Evolutionary conservation across 2,797 vertebrate genomes (phyloP), one percentile per base, ranked within the genome.

Genomic region (Thripadectes ignobilis): DNA sequence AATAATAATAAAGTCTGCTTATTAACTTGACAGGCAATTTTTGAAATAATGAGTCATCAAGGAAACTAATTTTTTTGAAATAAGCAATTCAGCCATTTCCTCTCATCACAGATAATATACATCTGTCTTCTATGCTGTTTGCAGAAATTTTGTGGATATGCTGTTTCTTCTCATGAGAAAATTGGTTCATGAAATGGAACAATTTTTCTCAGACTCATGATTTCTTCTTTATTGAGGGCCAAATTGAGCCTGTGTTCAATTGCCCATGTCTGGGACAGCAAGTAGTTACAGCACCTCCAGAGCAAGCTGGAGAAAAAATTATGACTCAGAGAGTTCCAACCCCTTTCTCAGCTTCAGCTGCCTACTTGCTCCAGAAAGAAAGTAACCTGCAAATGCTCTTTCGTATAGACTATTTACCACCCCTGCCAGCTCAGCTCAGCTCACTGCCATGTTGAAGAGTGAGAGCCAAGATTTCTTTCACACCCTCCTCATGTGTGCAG

Each of bases 141-240:
- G 96, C 62, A 93, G 94, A 97, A 96, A 96, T 95, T 95, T 86
- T 95, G 94, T 93, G 72, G 90, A 92, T 95, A 93, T 92, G 78
- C 92, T 93, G 66, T 94, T 92, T 94, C 95, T 97, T 96, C 95
- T 93, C 85, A 95, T 94, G 86, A 96, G 96, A 95, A 97, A 95
- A 96, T 96, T 96, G 80, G 63, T 95, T 91, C 91, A 29, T 85
- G 74, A 97, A 80, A 95, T 95, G 36, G 96, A 94, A 96, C 90
- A 90, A 95, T 93, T 97, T 97, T 94, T 96, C 89, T 96, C 89
- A 93, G 92, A 78, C 89, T 97, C 91, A 79, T 92, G 95, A 96
- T 96, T 97, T 96, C 95, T 93, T 92, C 93, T 95, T 96, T 96
- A 97, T 95, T 95, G 90, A 96, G 85, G 89, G 94, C 91, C 95